These are phyloP conservation scores for Caenorhabditis sp. DNA, from an alignment of 2,888 invertebrate genomes.

Conservation along the genomic window DNA sequence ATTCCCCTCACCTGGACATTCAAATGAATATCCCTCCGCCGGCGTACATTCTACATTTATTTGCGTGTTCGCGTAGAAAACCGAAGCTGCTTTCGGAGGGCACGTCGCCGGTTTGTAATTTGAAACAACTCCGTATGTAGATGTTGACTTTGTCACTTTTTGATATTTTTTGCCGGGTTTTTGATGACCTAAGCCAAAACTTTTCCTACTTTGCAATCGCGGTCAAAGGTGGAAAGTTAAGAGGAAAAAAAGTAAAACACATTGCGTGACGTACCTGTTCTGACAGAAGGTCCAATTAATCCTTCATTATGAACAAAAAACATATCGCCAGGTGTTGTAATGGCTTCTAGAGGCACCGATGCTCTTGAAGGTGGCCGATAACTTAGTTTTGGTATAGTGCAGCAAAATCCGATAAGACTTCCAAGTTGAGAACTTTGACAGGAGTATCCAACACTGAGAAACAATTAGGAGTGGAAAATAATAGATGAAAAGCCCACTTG, in stretches of 20 bases:
- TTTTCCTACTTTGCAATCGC: neutral
- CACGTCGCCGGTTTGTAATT: conserved; percentile 63
- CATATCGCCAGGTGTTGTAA: conserved; percentile 3
- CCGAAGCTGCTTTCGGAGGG: conserved; percentile 51
- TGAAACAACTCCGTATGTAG: conserved; percentile 60
- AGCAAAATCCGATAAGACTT: conserved; percentile 70
- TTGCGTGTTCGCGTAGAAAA: conserved; percentile 69
- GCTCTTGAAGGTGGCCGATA: conserved; percentile 19
- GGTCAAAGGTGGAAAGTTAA: neutral
- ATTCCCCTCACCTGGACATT: conserved; percentile 62
- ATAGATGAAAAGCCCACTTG: conserved; percentile 39
- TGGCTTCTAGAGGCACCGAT: neutral
- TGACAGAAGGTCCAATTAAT: conserved; percentile 22
- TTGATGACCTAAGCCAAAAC: conserved; percentile 50
- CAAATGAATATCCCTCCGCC: conserved; percentile 56
- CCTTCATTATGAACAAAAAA: conserved; percentile 60
- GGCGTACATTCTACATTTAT: conserved; percentile 69
- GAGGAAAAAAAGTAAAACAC: conserved; percentile 1
- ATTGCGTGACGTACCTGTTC: conserved; percentile 24
- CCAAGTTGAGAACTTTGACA: conserved; percentile 64
- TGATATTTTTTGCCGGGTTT: conserved; percentile 46
- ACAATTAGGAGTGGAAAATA: neutral
- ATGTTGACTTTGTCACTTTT: conserved; percentile 62
- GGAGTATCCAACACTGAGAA: conserved; percentile 66
- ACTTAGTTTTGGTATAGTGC: conserved; percentile 60